Conservation (phyloP, 2,888 invertebrate genomes). For the Sclerodermus sp. region DNA sequence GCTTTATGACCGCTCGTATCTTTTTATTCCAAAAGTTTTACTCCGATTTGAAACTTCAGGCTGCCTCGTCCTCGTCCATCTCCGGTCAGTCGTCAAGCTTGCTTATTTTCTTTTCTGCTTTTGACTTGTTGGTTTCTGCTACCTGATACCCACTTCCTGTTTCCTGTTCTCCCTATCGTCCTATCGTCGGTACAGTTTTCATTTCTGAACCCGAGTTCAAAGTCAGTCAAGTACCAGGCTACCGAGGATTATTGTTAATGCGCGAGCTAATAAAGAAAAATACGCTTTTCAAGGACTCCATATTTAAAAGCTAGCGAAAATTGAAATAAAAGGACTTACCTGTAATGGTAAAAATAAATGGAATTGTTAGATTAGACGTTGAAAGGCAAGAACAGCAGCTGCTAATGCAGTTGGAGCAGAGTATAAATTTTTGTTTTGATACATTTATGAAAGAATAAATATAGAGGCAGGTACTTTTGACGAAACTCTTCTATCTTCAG, state of each 20-base stretch:
- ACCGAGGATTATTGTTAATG: too few species aligned
- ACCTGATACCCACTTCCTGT: not conserved
- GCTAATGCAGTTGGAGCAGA: not conserved
- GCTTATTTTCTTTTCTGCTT: constrained; percentile 1
- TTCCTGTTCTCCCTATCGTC: not conserved
- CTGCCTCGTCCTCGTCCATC: constrained; percentile 6
- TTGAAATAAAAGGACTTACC: constrained; percentile 32
- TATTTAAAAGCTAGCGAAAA: too few species aligned
- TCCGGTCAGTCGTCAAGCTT: constrained; percentile 3
- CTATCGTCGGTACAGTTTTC: too few species aligned
- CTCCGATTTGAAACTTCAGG: constrained; percentile 18
- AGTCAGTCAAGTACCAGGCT: too few species aligned
- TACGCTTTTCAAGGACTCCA: too few species aligned
- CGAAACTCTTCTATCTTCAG: too few species aligned
- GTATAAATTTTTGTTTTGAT: too few species aligned
- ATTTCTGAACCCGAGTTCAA: too few species aligned
- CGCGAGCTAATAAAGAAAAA: too few species aligned
- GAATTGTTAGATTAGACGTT: constrained; percentile 19
- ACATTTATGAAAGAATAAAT: too few species aligned
- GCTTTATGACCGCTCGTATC: constrained; percentile 23
- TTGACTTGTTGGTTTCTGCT: not conserved
- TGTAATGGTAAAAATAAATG: constrained; percentile 18
- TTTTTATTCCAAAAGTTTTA: constrained; percentile 22
- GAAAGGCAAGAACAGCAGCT: constrained; percentile 19
- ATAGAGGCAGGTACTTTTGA: too few species aligned